Conservation (phyloP, 2,888 invertebrate species). For the Physocephala rufipes region DNA sequence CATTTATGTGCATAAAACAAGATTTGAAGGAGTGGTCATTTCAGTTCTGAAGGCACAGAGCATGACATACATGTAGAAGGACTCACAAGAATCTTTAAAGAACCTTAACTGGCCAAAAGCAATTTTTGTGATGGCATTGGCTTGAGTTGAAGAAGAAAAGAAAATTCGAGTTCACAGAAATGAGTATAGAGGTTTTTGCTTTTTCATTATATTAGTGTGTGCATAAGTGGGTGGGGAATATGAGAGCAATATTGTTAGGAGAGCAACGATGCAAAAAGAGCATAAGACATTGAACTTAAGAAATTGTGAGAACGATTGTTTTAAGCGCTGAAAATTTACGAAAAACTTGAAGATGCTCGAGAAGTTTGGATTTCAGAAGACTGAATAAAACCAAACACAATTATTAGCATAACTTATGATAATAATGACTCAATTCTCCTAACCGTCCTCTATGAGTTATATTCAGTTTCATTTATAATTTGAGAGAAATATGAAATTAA, state of each 20-base stretch:
- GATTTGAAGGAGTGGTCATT: not conserved
- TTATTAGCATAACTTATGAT: no score
- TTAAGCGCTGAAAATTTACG: no score
- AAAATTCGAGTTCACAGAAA: not conserved
- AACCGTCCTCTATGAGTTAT: no score
- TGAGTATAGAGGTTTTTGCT: constrained; percentile 1
- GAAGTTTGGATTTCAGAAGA: not conserved
- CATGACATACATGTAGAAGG: not conserved
- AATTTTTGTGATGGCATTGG: constrained; percentile 1
- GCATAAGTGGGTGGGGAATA: not conserved
- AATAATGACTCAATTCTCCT: no score
- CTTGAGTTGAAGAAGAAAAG: not conserved
- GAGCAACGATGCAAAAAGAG: no score
- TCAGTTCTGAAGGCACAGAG: no score
- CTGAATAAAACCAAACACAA: no score
- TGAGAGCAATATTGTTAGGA: not conserved
- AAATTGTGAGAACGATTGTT: no score
- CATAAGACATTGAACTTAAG: no score
- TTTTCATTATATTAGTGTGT: not conserved
- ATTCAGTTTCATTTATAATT: no score
- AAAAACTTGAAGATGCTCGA: no score
- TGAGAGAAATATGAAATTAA: no score
- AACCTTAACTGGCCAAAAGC: constrained; percentile 16
- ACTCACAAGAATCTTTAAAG: constrained; percentile 13
- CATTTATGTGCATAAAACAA: constrained; percentile 7